phyloP scores from a whole-genome alignment of 2,888 invertebrate species.

The Alsophila aescularia region DNA sequence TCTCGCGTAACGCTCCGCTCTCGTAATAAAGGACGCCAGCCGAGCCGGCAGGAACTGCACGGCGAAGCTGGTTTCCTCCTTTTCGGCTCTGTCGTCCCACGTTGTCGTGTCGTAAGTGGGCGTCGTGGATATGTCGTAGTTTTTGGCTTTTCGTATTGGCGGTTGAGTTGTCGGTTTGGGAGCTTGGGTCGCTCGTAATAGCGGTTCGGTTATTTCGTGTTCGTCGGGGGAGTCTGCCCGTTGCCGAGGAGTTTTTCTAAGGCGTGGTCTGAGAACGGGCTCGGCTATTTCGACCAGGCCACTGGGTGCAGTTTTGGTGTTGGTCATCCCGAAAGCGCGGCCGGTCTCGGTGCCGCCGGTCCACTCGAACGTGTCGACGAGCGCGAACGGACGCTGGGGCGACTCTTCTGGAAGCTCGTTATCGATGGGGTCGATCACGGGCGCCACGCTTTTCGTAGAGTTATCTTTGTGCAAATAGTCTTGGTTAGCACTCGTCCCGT shows the following conservation, averaged over 20 bases:
- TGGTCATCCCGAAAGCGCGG: slow-evolving; percentile 86
- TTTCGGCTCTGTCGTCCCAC: slow-evolving; percentile 64
- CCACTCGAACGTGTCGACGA: slow-evolving; percentile 80
- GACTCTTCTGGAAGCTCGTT: slow-evolving; percentile 75
- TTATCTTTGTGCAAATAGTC: slow-evolving; percentile 54
- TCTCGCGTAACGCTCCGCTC: slow-evolving; percentile 92
- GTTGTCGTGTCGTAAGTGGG: slow-evolving; percentile 66
- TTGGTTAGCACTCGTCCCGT: slow-evolving; percentile 49
- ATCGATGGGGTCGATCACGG: slow-evolving; percentile 63
- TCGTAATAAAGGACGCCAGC: slow-evolving; percentile 90
- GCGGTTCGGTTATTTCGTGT: slow-evolving; percentile 87
- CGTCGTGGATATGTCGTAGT: slow-evolving; percentile 74
- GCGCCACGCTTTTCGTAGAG: slow-evolving; percentile 52
- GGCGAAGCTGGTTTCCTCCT: slow-evolving; percentile 80
- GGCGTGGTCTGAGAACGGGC: slow-evolving; percentile 87
- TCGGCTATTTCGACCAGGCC: slow-evolving; percentile 88
- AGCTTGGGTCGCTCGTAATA: slow-evolving; percentile 80
- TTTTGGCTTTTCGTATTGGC: slow-evolving; percentile 69
- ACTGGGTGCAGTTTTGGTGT: slow-evolving; percentile 73
- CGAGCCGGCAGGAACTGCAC: slow-evolving; percentile 92
- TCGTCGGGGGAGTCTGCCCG: slow-evolving; percentile 77
- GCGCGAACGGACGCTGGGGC: slow-evolving; percentile 65
- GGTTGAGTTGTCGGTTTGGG: slow-evolving; percentile 61
- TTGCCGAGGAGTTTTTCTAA: slow-evolving; percentile 82
- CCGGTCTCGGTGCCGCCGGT: slow-evolving; percentile 78